These are phyloP conservation scores for Manis crassicaudata DNA, from an alignment of 2,797 vertebrate genomes.

Conservation along the genomic window DNA sequence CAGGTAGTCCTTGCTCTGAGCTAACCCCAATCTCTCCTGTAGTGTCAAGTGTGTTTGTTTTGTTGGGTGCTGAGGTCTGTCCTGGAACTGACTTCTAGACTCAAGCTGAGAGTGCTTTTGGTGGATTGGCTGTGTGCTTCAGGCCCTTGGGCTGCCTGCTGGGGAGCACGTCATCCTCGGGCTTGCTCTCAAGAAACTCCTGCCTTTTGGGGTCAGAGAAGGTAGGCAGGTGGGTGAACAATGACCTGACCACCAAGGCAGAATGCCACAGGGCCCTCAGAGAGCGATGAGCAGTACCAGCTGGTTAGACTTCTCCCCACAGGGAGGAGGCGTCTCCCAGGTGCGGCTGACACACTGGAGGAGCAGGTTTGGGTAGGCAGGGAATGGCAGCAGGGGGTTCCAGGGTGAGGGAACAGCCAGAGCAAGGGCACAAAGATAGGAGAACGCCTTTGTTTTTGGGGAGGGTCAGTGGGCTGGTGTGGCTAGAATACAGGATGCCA, in stretches of 20 bases:
- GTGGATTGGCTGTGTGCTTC: neutral
- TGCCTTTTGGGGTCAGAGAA: neutral
- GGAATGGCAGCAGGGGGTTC: neutral
- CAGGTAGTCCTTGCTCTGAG: neutral
- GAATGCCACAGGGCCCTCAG: neutral
- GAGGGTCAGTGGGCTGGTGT: neutral
- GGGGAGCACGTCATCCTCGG: neutral
- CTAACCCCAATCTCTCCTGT: neutral
- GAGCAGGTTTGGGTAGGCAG: neutral
- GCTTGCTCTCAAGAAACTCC: neutral
- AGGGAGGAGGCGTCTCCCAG: neutral
- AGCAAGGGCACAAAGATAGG: neutral
- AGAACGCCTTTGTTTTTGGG: neutral
- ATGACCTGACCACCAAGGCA: neutral
- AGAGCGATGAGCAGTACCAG: neutral
- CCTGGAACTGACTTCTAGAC: neutral
- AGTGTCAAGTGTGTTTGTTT: neutral
- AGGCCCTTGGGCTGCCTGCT: neutral
- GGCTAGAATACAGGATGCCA: neutral
- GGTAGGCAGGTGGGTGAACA: neutral
- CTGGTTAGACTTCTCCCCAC: neutral
- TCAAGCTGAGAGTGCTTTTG: neutral
- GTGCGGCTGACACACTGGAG: neutral
- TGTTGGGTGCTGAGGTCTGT: neutral
- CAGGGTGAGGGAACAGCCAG: rapidly evolving